Evolutionary conservation across 2,888 invertebrate genomes (phyloP).

Genomic region (Ophioninae sp.): DNA sequence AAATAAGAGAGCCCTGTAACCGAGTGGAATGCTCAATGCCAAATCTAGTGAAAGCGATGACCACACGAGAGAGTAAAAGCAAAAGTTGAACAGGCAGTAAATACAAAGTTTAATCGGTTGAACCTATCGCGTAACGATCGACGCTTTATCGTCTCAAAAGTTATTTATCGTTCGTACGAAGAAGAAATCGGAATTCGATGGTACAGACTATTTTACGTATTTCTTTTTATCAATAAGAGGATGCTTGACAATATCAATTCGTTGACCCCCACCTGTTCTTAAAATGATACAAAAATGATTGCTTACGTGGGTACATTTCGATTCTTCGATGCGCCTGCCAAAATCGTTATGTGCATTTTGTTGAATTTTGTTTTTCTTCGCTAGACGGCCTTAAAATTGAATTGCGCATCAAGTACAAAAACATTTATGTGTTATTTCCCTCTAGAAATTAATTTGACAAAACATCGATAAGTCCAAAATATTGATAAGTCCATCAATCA

Average conservation of each 20-base stretch:
- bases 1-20: conserved; percentile 30
- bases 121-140: background rate
- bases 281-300: background rate
- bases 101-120: conserved; percentile 21
- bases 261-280: background rate
- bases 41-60: conserved; percentile 66
- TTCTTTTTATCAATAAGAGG: background rate
- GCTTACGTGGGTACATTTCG: no score
- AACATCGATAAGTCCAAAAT: no score
- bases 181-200: background rate
- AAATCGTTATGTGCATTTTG: no score
- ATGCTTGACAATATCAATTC: background rate
- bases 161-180: background rate
- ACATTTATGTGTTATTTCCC: no score
- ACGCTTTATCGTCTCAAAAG: background rate
- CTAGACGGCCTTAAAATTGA: no score
- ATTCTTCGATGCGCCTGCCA: no score
- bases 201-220: background rate
- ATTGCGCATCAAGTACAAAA: no score
- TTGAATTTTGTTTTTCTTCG: no score
- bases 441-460: no score
- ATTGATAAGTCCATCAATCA: no score
- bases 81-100: conserved; percentile 38
- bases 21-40: conserved; percentile 63
- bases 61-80: conserved; percentile 51